Percentiles rank a stretch among this genome's conserved stretches.
Conservation (phyloP, 2,797 vertebrate genomes). For the Nannoperca australis region DNA sequence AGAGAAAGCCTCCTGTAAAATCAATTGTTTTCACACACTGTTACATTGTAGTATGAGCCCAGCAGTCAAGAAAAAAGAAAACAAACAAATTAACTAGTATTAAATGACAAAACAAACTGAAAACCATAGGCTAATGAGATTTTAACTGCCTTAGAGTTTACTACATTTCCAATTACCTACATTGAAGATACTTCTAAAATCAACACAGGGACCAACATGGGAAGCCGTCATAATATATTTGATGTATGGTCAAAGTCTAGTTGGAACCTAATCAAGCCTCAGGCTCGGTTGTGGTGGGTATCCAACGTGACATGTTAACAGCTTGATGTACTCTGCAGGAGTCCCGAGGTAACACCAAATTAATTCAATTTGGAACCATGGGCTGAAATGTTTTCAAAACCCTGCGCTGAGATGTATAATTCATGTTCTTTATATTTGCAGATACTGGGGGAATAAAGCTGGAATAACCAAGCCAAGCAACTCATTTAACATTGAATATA, state of each 20-base stretch:
- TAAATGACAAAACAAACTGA: neutral
- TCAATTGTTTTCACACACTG: neutral
- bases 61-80: neutral
- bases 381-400: conserved; percentile 44
- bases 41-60: neutral
- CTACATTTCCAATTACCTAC: neutral
- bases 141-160: neutral
- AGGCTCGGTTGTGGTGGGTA: neutral
- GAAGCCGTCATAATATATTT: neutral
- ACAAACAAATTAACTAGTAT: neutral
- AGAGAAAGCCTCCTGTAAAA: neutral
- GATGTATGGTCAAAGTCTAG: neutral
- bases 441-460: conserved; percentile 23
- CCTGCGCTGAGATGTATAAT: conserved; percentile 37
- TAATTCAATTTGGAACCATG: conserved; percentile 35
- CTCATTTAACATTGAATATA: conserved; percentile 33
- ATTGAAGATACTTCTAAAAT: neutral
- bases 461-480: conserved; percentile 36
- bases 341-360: conserved; percentile 38
- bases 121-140: neutral
- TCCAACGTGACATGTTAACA: conserved; percentile 11
- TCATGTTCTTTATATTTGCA: conserved; percentile 46
- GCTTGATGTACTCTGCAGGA: conserved; percentile 25
- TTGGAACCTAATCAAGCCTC: neutral
- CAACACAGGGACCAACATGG: neutral